Conservation (phyloP, 2,113 vertebrate species). For the Lonchura striata region DNA sequence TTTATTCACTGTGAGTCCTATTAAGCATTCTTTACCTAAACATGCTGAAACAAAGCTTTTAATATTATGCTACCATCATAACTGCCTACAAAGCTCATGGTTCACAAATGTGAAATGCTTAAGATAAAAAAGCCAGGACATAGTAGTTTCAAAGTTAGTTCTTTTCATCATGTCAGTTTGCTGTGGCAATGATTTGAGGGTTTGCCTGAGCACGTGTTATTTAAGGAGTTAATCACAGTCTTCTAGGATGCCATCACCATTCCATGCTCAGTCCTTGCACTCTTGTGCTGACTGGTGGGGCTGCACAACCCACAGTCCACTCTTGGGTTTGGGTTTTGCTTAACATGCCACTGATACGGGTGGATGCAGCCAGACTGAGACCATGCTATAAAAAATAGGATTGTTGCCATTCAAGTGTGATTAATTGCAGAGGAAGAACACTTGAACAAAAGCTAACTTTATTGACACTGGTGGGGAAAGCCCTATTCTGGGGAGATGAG, state of each 20-base stretch:
- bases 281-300: background rate
- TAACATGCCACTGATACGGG: background rate
- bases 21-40: background rate
- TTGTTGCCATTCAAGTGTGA: background rate
- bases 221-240: background rate
- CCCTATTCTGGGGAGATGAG: background rate
- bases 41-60: background rate
- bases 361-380: background rate
- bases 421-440: background rate
- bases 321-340: background rate
- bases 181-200: background rate
- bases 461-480: background rate
- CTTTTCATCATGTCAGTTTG: background rate
- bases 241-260: background rate
- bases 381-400: background rate
- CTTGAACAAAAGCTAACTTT: constrained; percentile 22
- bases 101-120: background rate
- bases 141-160: background rate
- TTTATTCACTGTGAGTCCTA: background rate
- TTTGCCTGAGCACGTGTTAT: background rate
- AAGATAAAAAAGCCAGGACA: background rate
- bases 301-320: background rate
- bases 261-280: background rate
- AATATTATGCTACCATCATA: background rate
- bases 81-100: background rate